Conservation (phyloP, 2,797 vertebrate species). For the Corythornis leucogaster region DNA sequence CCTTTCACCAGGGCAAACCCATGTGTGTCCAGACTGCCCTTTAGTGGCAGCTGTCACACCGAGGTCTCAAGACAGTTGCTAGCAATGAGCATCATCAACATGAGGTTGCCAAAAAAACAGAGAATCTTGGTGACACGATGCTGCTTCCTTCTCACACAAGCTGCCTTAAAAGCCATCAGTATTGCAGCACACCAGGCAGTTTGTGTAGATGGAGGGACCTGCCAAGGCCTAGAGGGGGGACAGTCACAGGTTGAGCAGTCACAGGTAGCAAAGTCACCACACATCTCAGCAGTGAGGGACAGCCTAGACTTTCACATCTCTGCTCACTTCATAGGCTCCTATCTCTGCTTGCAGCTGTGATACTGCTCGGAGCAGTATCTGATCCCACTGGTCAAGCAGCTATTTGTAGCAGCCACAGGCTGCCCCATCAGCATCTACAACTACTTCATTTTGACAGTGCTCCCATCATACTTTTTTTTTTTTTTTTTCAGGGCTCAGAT, state of each 20-base stretch:
- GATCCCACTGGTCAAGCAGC: background rate
- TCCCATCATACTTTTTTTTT: background rate
- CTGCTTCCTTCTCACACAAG: background rate
- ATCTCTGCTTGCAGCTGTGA: accelerated
- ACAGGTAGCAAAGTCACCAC: background rate
- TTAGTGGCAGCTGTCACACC: background rate
- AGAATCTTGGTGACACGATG: accelerated
- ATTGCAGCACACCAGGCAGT: too few species aligned
- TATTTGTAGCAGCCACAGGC: background rate
- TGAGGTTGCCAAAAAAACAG: background rate
- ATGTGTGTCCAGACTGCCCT: background rate
- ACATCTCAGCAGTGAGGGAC: background rate
- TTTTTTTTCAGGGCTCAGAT: background rate
- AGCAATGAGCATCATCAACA: background rate
- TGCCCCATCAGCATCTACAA: background rate
- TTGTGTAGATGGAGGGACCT: background rate
- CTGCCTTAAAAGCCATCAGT: background rate
- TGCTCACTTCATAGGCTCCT: background rate
- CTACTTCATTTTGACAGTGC: background rate
- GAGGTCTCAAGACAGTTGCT: background rate
- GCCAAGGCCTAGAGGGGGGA: background rate
- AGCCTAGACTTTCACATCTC: background rate
- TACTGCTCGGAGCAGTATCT: accelerated
- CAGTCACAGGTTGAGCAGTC: accelerated
- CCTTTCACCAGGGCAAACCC: background rate